Base-by-base conservation (phyloP, 37 sponge, comb jelly and placozoan species). In the Axinella damicornis region DNA sequence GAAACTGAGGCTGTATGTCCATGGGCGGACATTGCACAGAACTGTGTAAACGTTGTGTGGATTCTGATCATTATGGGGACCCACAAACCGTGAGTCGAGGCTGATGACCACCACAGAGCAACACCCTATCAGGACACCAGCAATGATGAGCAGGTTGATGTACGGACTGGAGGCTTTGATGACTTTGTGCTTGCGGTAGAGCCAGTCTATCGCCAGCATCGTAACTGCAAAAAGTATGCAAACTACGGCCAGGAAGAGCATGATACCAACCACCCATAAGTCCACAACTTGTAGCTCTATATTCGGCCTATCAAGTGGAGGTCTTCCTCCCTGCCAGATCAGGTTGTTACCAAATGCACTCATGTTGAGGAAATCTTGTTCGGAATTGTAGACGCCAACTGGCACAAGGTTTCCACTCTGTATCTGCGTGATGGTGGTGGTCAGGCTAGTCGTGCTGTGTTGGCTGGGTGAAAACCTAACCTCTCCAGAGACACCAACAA, bases 161-260 rank as follows among this genome's bases (percentile, higher is more conserved):
- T 84, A 74, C 12, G 76, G 84, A 60, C 84, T 84, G 30, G 84
- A 74, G 25, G 84, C 84, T 73, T 84, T 84, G 30, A 84, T 84
- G 40, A 73, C 76, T 27, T 74, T 73, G 36, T 74, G 63, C 20
- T 74, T 65, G 21, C 76, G 64, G 37, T 74, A 74, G 21, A 31
- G 1, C 14, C 28, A 46, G 24, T 84, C 72, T 32, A 82, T 21
- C 24, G 59, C 52, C 17, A 72, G 12, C 18, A 71, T 59, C 5
- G n/a, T 19, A 1, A 11, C 19, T 1, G 27, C 21, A 24, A 73
- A 33, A 17, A 82, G 6, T 15, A 71, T 12, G 6, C 83, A 73
- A 19, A 82, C 17, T 15, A 33, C 39, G 2, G 62, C 22, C 14
- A 72, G 9, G 1, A 71, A 15, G 6, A 82, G 53, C 83, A 82